Base-by-base conservation (phyloP, 2,888 invertebrate genomes). In the Drosophila phalerata region DNA sequence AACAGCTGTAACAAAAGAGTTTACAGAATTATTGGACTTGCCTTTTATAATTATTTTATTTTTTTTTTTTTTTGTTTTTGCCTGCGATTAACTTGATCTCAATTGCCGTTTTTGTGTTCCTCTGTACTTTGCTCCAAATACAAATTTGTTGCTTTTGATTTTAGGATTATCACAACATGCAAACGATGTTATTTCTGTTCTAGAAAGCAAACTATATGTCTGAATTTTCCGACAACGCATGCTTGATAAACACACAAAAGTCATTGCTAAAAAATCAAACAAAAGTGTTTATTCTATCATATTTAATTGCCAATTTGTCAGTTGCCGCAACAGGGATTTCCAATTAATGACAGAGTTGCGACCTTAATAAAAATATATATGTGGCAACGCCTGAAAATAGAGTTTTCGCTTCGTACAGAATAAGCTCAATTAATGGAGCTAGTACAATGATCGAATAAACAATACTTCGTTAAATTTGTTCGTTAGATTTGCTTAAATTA, bases 111-210 rank as follows among this genome's bases (percentile, higher is more conserved):
- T 61, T 43, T 43, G 69, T 69, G 58, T 72, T 72, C 63, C 69
- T 68, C 40, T 74, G 64, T 73, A 53, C 52, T 56, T 48, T 42
- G 55, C 72, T 67, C 73, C 73, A 70, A 72, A 68, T 56, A 48
- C 10, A 56, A 61, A 61, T 64, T 73, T 73, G 52, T 56, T 68
- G 55, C 73, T 75, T 69, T 61, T 57, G 64, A 76, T 69, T 69
- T 76, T 60, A 40, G 34, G 55, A 73, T 49, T 53, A 73, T 57
- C 38, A 73, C 69, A 61, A 68, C 30, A 68, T 45, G 32, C 58
- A 40, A 76, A 73, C 58, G 43, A 53, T 60, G 38, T 73, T 73
- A 56, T 43, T 43, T 57, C 32, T 68, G 51, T 11, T 43, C 32
- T 37, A 64, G 32, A 49, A 57, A 49, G 38, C 28, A 32, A 60